A percentile compares a stretch with the other conserved stretches of the same genome.
phyloP scores from a whole-genome alignment of 2,888 invertebrate species.

The Silvanus unidentatus region DNA sequence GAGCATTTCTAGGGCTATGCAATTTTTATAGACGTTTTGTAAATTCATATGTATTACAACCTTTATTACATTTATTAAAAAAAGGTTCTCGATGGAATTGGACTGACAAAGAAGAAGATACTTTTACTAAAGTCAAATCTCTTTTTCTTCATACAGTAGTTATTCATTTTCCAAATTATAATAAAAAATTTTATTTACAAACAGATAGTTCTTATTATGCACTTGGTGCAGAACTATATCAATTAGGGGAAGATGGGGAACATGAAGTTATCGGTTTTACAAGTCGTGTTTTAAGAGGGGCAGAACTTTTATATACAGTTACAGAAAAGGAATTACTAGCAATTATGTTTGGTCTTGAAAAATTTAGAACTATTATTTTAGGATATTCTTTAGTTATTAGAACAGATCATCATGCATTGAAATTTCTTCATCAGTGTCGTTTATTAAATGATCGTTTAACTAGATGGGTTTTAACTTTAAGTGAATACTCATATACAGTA shows the following conservation, averaged over 20 bases:
- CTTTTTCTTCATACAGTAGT: constrained; percentile 13
- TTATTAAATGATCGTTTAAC: constrained; percentile 13
- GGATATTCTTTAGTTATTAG: constrained; percentile 9
- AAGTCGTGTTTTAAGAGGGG: constrained; percentile 10
- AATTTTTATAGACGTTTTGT: constrained; percentile 17
- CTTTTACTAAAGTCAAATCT: constrained; percentile 12
- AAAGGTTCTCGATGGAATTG: constrained; percentile 14
- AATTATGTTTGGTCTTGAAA: constrained; percentile 12
- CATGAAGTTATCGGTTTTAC: constrained; percentile 14
- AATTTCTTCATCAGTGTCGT: constrained; percentile 13
- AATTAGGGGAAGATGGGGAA: constrained; percentile 8
- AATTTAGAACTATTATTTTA: constrained; percentile 11
- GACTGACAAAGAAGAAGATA: constrained; percentile 9
- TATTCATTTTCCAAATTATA: constrained; percentile 15
- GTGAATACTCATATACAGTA: constrained; percentile 12
- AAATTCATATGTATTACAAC: constrained; percentile 8
- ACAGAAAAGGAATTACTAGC: constrained; percentile 18
- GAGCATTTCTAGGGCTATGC: constrained; percentile 17
- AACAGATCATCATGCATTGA: constrained; percentile 16
- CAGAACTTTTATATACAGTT: constrained; percentile 12
- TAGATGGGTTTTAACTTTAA: constrained; percentile 11
- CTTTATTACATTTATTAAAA: constrained; percentile 16
- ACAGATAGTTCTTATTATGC: constrained; percentile 14
- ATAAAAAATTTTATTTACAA: constrained; percentile 10
- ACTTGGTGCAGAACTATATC: constrained; percentile 15